Percentiles rank a stretch among this genome's conserved stretches.
Conservation (phyloP, 2,797 vertebrate species). For the Mastacembelus armatus region DNA sequence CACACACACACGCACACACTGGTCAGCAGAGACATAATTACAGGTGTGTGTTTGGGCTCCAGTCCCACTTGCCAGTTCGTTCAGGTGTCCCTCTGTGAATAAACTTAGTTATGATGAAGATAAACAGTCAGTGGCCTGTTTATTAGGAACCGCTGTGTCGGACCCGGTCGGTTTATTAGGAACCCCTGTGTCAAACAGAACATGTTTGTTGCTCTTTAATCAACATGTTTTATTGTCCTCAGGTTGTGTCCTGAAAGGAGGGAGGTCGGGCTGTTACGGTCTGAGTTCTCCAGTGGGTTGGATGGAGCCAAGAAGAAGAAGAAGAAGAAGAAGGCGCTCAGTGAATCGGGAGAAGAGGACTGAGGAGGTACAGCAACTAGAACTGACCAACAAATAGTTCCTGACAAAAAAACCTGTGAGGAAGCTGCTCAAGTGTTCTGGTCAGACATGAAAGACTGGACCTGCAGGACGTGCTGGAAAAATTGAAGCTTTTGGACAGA, state of each 20-base stretch:
- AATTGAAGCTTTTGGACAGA: too few relatives aligned
- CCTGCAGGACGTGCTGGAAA: too few relatives aligned
- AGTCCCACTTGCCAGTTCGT: conserved; percentile 28
- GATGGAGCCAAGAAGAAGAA: conserved; percentile 66
- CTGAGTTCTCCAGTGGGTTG: conserved; percentile 89
- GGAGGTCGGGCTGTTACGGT: conserved; percentile 79
- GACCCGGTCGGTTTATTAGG: too few relatives aligned
- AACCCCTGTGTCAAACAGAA: too few relatives aligned
- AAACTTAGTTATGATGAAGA: too few relatives aligned
- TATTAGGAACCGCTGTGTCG: too few relatives aligned
- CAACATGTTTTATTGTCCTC: neutral
- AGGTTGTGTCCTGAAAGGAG: conserved; percentile 43
- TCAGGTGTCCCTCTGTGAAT: neutral
- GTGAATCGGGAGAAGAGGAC: conserved; percentile 36
- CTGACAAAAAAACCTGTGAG: too few relatives aligned
- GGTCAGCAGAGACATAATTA: conserved; percentile 57
- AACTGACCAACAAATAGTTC: too few relatives aligned
- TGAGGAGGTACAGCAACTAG: conserved; percentile 1
- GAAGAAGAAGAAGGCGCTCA: conserved; percentile 61
- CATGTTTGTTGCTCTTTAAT: too few relatives aligned
- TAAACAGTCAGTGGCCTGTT: neutral
- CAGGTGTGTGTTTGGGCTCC: conserved; percentile 38
- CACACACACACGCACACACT: conserved; percentile 24
- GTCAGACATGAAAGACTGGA: too few relatives aligned
- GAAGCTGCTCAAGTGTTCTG: too few relatives aligned